These are phyloP conservation scores for Cichladusa arquata DNA, from an alignment of 2,113 vertebrate species.

Conservation along the genomic window DNA sequence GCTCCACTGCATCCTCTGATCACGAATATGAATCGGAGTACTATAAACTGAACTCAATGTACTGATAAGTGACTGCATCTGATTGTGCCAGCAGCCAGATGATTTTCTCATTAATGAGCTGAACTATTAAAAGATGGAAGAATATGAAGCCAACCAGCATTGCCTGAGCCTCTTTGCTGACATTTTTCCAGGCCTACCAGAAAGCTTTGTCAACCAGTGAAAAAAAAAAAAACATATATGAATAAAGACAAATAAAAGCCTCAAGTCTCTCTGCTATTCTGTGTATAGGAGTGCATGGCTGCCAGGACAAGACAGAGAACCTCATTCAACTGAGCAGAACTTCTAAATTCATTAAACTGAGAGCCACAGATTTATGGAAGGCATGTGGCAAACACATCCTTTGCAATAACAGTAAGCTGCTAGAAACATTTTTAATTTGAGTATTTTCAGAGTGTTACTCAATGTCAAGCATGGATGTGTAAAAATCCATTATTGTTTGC, in stretches of 20 bases:
- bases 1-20: conserved; percentile 48
- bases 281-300: neutral
- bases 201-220: neutral
- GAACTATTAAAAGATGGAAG: conserved; percentile 30
- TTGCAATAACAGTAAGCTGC: neutral
- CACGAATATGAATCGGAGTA: conserved; percentile 47
- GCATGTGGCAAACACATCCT: neutral
- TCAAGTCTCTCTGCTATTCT: neutral
- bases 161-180: neutral
- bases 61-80: conserved; percentile 48
- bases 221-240: neutral
- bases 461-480: neutral
- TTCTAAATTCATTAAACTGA: neutral
- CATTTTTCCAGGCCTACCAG: neutral
- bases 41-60: conserved; percentile 58
- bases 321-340: neutral
- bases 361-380: rapidly evolving
- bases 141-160: neutral
- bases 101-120: conserved; percentile 48
- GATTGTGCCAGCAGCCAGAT: conserved; percentile 37
- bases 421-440: neutral
- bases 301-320: neutral
- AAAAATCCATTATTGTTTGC: neutral
- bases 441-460: neutral
- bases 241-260: neutral